Base-by-base conservation (phyloP, 2,797 vertebrate species). In the Gastrophryne carolinensis region DNA sequence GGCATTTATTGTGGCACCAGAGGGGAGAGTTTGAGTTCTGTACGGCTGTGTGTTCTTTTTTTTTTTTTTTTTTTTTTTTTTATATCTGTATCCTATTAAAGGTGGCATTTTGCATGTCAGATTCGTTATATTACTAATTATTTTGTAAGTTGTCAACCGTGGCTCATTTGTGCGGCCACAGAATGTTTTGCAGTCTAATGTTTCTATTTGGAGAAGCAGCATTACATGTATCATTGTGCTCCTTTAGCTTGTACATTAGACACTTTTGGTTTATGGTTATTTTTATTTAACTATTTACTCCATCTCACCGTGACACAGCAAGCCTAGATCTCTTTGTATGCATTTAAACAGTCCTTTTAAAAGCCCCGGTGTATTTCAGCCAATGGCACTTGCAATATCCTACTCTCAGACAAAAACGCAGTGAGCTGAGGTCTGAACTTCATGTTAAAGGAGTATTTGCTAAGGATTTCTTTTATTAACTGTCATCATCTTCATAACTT, bases 381-480 rank as follows among this genome's bases (percentile, higher is more conserved):
- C 15, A 63, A 67, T 65, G 41, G 44, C 47, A 12, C 67, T 12
- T 29, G 60, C 52, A 58, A 72, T 88, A 84, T 91, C 92, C 90
- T 84, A 90, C 94, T 91, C 90, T 85, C 88, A 89, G 82, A 79
- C 79, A 83, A 82, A 90, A 93, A 93, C 89, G 88, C 89, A 87
- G 62, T 80, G 80, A 87, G 82, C 81, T 83, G 83, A 82, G 84
- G 90, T 90, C 89, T 90, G 88, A 91, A 86, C 85, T 83, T 82
- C 90, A 93, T 92, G 94, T 94, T 94, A 94, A 95, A 96, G 93
- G 93, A 93, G 87, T 81, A 85, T 89, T 92, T 89, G 89, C 91
- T 87, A 92, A 94, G 93, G 90, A 94, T 90, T 88, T 90, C 86
- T 88, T 94, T 96, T 97, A 98, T 97, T 97, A 96, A 91, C 93